These are phyloP conservation scores for Nephrotoma guestfalica DNA, from an alignment of 2,888 invertebrate species.

Conservation along the genomic window DNA sequence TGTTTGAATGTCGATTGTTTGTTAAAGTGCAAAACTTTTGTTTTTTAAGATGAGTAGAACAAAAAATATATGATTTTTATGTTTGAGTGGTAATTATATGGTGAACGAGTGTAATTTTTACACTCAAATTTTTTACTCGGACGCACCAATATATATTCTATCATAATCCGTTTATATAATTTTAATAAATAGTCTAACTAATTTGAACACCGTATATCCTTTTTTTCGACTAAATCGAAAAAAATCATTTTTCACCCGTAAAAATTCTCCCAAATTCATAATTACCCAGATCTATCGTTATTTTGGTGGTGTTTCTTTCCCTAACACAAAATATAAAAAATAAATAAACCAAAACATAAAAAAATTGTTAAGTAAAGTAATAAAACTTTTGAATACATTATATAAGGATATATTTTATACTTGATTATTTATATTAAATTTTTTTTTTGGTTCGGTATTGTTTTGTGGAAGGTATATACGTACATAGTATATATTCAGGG, in stretches of 20 bases:
- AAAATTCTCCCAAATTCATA: background rate
- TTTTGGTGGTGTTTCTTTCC: background rate
- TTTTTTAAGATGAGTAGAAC: background rate
- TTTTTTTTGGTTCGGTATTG: background rate
- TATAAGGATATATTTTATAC: background rate
- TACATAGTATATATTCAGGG: background rate
- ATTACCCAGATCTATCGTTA: background rate
- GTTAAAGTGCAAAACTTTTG: background rate
- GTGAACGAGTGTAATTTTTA: background rate
- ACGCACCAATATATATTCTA: background rate
- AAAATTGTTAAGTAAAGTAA: background rate
- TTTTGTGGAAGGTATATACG: background rate
- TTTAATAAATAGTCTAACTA: background rate
- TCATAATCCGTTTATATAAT: background rate
- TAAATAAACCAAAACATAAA: background rate
- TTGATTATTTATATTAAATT: background rate
- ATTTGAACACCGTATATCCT: background rate
- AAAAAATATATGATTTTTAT: background rate
- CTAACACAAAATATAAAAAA: background rate
- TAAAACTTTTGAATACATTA: background rate
- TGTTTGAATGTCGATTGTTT: background rate
- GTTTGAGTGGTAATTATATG: background rate
- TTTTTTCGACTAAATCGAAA: background rate
- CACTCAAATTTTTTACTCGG: background rate
- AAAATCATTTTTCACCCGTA: background rate